Evolutionary conservation across 1,140 invertebrate species (phyloP).

Genomic region (Bombus confusus): DNA sequence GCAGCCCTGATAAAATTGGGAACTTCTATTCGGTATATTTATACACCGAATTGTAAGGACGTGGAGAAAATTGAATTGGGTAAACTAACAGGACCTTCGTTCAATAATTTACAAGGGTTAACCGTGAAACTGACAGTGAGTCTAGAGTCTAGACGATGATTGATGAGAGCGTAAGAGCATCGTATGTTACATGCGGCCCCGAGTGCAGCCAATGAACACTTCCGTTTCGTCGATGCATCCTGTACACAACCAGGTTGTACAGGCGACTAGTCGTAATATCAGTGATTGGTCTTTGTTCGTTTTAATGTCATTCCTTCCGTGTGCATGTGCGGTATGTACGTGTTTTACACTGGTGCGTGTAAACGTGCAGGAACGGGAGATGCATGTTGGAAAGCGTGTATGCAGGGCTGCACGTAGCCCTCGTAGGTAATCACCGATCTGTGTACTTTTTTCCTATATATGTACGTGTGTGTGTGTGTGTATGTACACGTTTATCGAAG

Average conservation of each 20-base stretch:
- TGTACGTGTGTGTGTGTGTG: neutral
- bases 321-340: conserved; percentile 4
- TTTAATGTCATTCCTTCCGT: conserved; percentile 54
- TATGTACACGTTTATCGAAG: conserved; percentile 5
- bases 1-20: too few species aligned
- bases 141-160: conserved; percentile 35
- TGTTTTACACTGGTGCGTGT: neutral
- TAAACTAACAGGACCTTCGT: neutral
- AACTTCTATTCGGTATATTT: too few species aligned
- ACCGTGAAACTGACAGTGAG: conserved; percentile 25
- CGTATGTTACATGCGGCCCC: neutral
- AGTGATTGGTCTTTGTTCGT: conserved; percentile 54
- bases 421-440: neutral
- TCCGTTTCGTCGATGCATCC: conserved; percentile 26
- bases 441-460: neutral
- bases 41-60: neutral
- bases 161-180: conserved; percentile 24
- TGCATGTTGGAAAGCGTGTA: neutral
- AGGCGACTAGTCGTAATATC: conserved; percentile 41
- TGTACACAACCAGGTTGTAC: neutral
- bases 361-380: neutral
- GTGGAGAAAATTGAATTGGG: neutral
- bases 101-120: conserved; percentile 22
- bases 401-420: neutral
- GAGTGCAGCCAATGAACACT: conserved; percentile 24